Evolutionary conservation across 2,888 invertebrate genomes (phyloP), one percentile per base, ranked within the genome.

Genomic region (Heteromurus nitidus): DNA sequence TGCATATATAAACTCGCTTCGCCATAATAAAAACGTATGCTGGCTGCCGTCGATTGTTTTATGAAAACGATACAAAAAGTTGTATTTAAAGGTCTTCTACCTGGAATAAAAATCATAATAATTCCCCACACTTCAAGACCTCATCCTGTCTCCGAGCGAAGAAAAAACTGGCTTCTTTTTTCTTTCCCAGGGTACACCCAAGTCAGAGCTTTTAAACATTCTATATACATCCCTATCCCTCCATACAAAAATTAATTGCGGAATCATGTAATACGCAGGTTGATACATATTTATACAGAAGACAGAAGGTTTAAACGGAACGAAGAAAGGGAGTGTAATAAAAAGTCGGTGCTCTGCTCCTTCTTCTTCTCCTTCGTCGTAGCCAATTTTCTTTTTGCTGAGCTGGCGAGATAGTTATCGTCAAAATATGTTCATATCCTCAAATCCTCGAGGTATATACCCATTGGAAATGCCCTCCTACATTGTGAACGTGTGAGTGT

Each of bases 181-280:
- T 28, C 26, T 70, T 70, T 70, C 70, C 70, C 70, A 70, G 70
- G 70, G 58, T 70, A 55, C 70, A 58, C 70, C 70, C n/a, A n/a
- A n/a, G n/a, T n/a, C 26, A 58, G 58, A 13, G 22, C 7, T 24
- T 24, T 11, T 24, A 58, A 20, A 24, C 22, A 58, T 58, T n/a
- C n/a, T n/a, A n/a, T n/a, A n/a, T n/a, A n/a, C n/a, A n/a, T 3
- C 22, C 11, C 16, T 47, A 22, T 22, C 31, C 11, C 30, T 55
- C 16, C 20, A 30, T 24, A 70, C 50, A 58, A 58, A n/a, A n/a
- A 70, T 70, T 70, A 70, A 70, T 70, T 70, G 70, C 70, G 58
- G 53, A 70, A 70, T 70, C 55, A 70, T 70, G 70, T 70, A 55
- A 55, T 70, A 70, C n/a, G n/a, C n/a, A n/a, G n/a, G n/a, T n/a